phyloP scores from a whole-genome alignment of 92 coral and sea anemone species.

The Diadumene lineata region DNA sequence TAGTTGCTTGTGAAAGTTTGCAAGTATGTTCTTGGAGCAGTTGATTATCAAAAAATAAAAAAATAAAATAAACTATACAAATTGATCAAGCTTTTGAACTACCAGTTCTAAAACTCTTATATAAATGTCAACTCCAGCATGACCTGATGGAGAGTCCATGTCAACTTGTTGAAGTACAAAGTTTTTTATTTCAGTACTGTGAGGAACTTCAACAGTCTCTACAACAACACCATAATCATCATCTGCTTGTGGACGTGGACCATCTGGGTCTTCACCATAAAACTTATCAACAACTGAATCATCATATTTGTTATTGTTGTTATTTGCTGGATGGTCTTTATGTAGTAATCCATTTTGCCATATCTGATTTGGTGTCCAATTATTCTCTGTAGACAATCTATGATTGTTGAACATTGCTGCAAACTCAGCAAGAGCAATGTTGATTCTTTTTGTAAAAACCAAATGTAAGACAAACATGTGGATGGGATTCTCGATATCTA shows the following conservation, averaged over 20 bases:
- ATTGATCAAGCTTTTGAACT: slow-evolving; percentile 56
- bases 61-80: slow-evolving; percentile 36
- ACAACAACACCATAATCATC: slow-evolving; percentile 50
- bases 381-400: slow-evolving; percentile 34
- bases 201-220: slow-evolving; percentile 38
- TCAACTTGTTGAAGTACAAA: slow-evolving; percentile 39
- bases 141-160: slow-evolving; percentile 51
- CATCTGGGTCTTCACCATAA: slow-evolving; percentile 64
- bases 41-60: slow-evolving; percentile 3
- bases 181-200: slow-evolving; percentile 25
- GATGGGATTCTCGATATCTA: slow-evolving; percentile 56
- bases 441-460: slow-evolving; percentile 42
- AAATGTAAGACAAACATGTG: slow-evolving; percentile 46
- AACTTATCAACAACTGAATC: slow-evolving; percentile 30
- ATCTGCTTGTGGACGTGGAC: slow-evolving; percentile 56
- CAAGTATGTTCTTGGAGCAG: not conserved
- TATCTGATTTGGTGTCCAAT: slow-evolving; percentile 47
- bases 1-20: not conserved
- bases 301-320: slow-evolving; percentile 15
- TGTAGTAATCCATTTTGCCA: slow-evolving; percentile 53
- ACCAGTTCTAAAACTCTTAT: not conserved
- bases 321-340: slow-evolving; percentile 38
- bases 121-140: slow-evolving; percentile 69
- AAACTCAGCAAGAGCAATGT: slow-evolving; percentile 43
- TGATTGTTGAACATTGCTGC: slow-evolving; percentile 48